A percentile compares a stretch with the other conserved stretches of the same genome.
Evolutionary conservation across 1,140 invertebrate species (phyloP).

Genomic region (Caenorhabditis tropicalis): DNA sequence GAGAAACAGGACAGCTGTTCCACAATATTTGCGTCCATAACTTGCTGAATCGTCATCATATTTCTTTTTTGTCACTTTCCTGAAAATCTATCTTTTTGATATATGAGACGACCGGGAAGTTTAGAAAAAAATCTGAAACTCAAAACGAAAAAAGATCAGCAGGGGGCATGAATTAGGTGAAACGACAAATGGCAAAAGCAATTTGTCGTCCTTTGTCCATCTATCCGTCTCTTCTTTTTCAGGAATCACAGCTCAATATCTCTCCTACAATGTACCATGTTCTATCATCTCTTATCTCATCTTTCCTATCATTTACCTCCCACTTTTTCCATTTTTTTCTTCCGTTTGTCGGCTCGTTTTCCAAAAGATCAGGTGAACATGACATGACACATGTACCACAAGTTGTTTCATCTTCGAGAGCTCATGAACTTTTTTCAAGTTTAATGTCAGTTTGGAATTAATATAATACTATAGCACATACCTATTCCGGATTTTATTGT

Average conservation of each 20-base stretch:
- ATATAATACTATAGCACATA: too few relatives aligned
- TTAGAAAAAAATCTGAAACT: not conserved
- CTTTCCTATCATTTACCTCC: conserved; percentile 3
- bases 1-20: conserved; percentile 12
- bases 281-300: conserved; percentile 21
- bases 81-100: conserved; percentile 8
- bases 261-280: not conserved
- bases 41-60: not conserved
- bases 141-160: not conserved
- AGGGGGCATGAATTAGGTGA: not conserved
- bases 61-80: not conserved
- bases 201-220: not conserved
- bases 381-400: not conserved
- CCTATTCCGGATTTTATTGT: too few relatives aligned
- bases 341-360: not conserved
- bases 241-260: not conserved
- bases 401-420: not conserved
- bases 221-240: not conserved
- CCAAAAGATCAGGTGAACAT: not conserved
- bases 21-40: conserved; percentile 16
- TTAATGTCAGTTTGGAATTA: too few relatives aligned
- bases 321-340: not conserved
- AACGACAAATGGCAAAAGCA: not conserved
- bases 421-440: too few relatives aligned
- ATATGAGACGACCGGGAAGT: conserved; percentile 7